A percentile compares a stretch with the other conserved stretches of the same genome.
These are phyloP conservation scores for Morpho achilles DNA, from an alignment of 2,888 invertebrate genomes.

Conservation along the genomic window DNA sequence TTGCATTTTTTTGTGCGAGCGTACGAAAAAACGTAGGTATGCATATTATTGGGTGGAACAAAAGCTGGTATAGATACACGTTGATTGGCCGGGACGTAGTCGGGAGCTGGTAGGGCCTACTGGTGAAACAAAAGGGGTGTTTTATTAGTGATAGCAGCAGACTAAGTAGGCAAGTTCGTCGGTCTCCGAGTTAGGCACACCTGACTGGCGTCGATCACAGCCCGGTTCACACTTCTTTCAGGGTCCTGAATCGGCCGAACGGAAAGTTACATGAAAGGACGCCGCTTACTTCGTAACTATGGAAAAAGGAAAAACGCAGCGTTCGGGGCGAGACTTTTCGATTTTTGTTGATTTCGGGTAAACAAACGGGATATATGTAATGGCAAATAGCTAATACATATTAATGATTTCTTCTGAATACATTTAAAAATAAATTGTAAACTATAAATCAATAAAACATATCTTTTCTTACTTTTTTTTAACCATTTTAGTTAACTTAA, in stretches of 20 bases:
- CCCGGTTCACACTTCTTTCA: slow-evolving; percentile 70
- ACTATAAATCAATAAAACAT: no score
- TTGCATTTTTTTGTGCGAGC: slow-evolving; percentile 21
- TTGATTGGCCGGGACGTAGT: slow-evolving; percentile 28
- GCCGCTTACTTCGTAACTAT: slow-evolving; percentile 52
- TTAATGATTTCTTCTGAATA: no score
- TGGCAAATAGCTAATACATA: no score
- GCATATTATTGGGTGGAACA: slow-evolving; percentile 25
- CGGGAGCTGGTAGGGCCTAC: slow-evolving; percentile 40
- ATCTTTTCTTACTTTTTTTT: no score
- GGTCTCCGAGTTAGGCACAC: slow-evolving; percentile 60
- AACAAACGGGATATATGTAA: no score
- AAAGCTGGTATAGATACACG: slow-evolving; percentile 21
- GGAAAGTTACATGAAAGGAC: slow-evolving; percentile 74
- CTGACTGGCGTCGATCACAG: slow-evolving; percentile 66
- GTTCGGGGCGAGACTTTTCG: slow-evolving; percentile 27
- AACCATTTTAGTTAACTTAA: no score
- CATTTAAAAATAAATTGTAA: no score
- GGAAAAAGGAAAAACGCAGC: slow-evolving; percentile 45
- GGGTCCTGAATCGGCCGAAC: slow-evolving; percentile 60
- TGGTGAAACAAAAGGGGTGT: slow-evolving; percentile 54
- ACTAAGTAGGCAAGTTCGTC: slow-evolving; percentile 62
- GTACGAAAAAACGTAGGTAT: slow-evolving; percentile 16
- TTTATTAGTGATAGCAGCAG: slow-evolving; percentile 64
- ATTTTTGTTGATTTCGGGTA: slow-evolving; percentile 19